These are phyloP conservation scores for Poeciliopsis gracilis DNA, from an alignment of 2,797 vertebrate species.

Conservation along the genomic window DNA sequence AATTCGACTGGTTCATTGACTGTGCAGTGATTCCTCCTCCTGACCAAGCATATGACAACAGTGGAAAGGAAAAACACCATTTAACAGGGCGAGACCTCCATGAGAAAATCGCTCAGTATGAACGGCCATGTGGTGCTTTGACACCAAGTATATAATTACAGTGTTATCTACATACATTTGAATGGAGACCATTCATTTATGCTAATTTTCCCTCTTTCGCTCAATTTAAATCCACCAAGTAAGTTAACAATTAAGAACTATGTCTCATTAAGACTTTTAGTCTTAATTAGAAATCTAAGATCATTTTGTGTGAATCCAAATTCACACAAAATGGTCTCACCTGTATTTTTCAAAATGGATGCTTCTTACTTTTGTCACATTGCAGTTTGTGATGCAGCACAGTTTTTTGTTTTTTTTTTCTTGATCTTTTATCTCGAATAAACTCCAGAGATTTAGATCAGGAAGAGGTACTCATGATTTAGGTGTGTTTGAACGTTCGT, in stretches of 20 bases:
- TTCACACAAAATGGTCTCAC: neutral
- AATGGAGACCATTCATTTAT: neutral
- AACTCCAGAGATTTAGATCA: conserved; percentile 29
- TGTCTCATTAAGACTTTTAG: neutral
- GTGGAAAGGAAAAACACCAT: neutral
- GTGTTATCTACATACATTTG: neutral
- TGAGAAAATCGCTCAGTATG: neutral
- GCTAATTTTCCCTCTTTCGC: neutral
- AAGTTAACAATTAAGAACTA: neutral
- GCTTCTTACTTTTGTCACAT: neutral
- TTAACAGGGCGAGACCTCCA: neutral
- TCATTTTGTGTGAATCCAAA: neutral
- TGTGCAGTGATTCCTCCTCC: neutral
- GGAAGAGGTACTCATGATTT: conserved; percentile 7
- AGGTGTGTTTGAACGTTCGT: conserved; percentile 7
- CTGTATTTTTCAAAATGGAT: neutral
- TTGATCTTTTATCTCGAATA: neutral
- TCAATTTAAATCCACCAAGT: neutral
- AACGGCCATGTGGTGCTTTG: neutral
- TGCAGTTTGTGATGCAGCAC: neutral
- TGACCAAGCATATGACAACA: neutral
- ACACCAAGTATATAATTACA: neutral
- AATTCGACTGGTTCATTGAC: neutral
- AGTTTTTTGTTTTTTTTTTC: neutral
- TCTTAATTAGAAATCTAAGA: neutral